These are phyloP conservation scores for Uropetala carovei DNA, from an alignment of 2,888 invertebrate species.

Conservation along the genomic window DNA sequence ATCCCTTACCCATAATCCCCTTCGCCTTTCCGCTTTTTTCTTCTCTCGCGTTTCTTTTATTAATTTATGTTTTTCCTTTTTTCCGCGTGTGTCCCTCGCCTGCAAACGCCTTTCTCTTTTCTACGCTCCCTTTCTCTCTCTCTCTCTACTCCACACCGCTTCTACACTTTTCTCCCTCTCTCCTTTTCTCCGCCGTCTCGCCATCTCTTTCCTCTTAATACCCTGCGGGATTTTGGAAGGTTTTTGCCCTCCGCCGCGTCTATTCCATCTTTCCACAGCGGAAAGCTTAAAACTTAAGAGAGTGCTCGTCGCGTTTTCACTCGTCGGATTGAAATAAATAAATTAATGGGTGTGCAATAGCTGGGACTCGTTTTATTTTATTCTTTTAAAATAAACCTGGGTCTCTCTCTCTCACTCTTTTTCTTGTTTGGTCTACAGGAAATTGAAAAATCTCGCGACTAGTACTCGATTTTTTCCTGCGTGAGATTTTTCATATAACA, in stretches of 20 bases:
- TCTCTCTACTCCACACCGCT: background rate
- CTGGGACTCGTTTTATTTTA: background rate
- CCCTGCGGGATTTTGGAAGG: background rate
- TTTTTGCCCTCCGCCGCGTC: background rate
- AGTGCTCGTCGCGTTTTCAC: too few relatives aligned
- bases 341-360: too few relatives aligned
- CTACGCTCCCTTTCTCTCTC: background rate
- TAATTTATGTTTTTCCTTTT: background rate
- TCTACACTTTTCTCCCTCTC: background rate
- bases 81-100: background rate
- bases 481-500: too few relatives aligned
- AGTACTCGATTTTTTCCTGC: too few relatives aligned
- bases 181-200: background rate
- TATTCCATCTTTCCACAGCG: background rate
- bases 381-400: background rate
- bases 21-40: slow-evolving; percentile 1
- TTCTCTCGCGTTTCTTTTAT: background rate
- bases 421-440: background rate
- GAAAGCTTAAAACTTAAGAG: too few relatives aligned
- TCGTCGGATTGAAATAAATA: too few relatives aligned
- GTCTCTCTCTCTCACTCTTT: background rate
- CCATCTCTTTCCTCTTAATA: background rate
- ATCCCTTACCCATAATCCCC: background rate
- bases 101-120: background rate
- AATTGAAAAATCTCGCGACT: too few relatives aligned